A percentile compares a stretch with the other conserved stretches of the same genome.
These are phyloP conservation scores for Hyalella azteca DNA, from an alignment of 2,888 invertebrate species.

Conservation along the genomic window DNA sequence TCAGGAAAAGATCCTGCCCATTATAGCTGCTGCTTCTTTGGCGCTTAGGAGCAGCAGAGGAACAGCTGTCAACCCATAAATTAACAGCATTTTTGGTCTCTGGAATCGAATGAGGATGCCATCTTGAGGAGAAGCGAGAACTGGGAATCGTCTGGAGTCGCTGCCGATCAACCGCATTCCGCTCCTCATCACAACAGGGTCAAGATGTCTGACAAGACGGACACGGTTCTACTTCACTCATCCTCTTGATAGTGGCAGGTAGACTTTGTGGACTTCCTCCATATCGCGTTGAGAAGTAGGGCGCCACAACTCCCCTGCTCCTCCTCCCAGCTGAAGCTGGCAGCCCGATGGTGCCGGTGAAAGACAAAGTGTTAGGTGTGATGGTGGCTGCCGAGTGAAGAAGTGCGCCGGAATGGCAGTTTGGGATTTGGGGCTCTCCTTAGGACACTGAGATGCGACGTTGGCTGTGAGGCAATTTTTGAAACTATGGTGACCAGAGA, in stretches of 20 bases:
- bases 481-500: too few relatives aligned
- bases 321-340: constrained; percentile 13
- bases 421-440: too few relatives aligned
- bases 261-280: neutral
- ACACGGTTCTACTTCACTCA: neutral
- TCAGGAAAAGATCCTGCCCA: neutral
- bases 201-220: constrained; percentile 14
- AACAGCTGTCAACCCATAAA: constrained; percentile 21
- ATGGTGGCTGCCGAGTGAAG: too few relatives aligned
- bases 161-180: neutral
- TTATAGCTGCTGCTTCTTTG: constrained; percentile 26
- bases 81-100: constrained; percentile 10
- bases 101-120: neutral
- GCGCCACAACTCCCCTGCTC: constrained; percentile 7
- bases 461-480: too few relatives aligned
- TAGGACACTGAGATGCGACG: too few relatives aligned
- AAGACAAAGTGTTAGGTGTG: neutral
- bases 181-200: constrained; percentile 29
- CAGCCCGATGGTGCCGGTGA: constrained; percentile 22
- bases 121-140: neutral
- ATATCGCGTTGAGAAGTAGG: neutral
- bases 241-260: neutral
- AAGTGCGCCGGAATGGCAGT: too few relatives aligned
- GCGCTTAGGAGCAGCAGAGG: constrained; percentile 1
- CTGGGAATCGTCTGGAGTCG: neutral